A percentile compares a stretch with the other conserved stretches of the same genome.
Evolutionary conservation across 2,113 vertebrate genomes (phyloP).

Genomic region (Tetrax tetrax): DNA sequence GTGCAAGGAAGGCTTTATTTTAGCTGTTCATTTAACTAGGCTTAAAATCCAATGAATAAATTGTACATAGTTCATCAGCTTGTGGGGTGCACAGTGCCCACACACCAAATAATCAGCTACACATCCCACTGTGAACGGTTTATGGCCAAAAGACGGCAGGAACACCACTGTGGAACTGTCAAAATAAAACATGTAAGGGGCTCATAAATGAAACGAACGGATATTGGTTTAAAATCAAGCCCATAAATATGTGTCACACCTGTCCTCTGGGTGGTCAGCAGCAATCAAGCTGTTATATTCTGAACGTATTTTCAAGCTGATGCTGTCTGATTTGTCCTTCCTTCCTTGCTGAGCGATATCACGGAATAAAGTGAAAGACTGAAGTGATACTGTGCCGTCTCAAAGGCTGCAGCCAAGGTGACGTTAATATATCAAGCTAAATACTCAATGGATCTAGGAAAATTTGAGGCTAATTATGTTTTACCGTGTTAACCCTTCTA

Average conservation of each 20-base stretch:
- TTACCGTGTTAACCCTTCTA: background rate
- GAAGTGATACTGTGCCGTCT: background rate
- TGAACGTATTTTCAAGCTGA: background rate
- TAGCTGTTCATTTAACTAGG: slow-evolving; percentile 31
- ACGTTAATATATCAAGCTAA: background rate
- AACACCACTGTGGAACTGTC: background rate
- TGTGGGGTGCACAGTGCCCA: background rate
- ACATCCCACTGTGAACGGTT: background rate
- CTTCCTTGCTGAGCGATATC: background rate
- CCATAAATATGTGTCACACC: slow-evolving; percentile 11
- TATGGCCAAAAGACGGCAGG: background rate
- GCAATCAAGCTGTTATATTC: background rate
- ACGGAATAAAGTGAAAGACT: background rate
- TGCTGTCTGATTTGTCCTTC: background rate
- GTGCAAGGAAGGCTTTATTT: background rate
- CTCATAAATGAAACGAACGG: background rate
- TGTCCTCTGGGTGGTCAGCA: slow-evolving; percentile 45
- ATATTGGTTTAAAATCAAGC: slow-evolving; percentile 40
- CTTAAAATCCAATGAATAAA: slow-evolving; percentile 64
- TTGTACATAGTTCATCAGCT: slow-evolving; percentile 38
- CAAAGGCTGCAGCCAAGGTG: background rate
- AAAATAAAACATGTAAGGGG: background rate
- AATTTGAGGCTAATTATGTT: background rate
- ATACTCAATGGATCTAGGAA: background rate
- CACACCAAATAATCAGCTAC: slow-evolving; percentile 32